Percentiles rank a stretch among this genome's conserved stretches.
phyloP scores from a whole-genome alignment of 2,797 vertebrate species.

The Gallinago solitaria region DNA sequence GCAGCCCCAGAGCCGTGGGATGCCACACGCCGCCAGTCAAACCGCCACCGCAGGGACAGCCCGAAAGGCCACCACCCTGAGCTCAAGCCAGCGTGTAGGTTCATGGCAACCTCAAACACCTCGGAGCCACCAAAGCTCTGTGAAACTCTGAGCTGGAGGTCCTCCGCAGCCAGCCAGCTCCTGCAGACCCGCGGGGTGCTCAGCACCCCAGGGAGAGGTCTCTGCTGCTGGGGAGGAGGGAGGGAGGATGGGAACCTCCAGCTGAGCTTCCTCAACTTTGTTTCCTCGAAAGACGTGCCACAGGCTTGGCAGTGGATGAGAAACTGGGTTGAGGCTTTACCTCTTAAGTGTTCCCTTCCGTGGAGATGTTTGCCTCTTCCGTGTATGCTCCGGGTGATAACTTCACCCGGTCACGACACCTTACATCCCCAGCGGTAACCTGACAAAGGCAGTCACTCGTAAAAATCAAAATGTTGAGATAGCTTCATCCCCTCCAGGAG shows the following conservation, averaged over 20 bases:
- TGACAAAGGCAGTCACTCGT: not conserved
- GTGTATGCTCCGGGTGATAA: rapidly evolving
- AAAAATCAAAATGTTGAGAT: not conserved
- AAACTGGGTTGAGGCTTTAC: not conserved
- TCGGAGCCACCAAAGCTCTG: not conserved
- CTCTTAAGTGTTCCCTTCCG: not conserved
- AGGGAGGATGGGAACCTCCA: not conserved
- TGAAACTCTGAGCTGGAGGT: not conserved
- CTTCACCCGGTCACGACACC: rapidly evolving
- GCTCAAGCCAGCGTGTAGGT: rapidly evolving
- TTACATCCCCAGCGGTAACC: rapidly evolving
- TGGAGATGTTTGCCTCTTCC: not conserved
- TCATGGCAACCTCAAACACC: not conserved
- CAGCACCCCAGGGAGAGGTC: rapidly evolving
- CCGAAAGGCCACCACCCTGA: rapidly evolving
- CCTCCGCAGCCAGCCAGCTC: not conserved
- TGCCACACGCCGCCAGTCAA: rapidly evolving
- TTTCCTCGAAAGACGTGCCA: not conserved
- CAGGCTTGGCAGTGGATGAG: not conserved
- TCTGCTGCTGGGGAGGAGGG: rapidly evolving
- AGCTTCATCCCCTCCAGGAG: not conserved
- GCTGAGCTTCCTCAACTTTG: not conserved
- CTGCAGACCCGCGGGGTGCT: rapidly evolving
- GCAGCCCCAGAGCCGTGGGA: rapidly evolving
- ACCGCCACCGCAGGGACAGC: rapidly evolving